These are phyloP conservation scores for Paramuricea clavata DNA, from an alignment of 92 coral and sea anemone genomes.

Conservation along the genomic window DNA sequence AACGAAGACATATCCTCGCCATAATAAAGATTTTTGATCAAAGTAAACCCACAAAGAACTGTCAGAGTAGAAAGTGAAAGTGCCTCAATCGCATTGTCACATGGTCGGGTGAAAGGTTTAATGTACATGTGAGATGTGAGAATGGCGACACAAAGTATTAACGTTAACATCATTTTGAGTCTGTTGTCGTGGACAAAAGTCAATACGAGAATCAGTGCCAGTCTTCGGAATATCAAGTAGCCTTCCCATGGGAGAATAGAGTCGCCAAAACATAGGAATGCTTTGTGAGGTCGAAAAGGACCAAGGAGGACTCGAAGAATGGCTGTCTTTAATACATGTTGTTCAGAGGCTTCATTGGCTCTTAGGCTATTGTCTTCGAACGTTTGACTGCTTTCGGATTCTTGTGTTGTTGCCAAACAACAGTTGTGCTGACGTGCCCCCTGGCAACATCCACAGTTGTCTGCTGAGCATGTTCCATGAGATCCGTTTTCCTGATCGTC, in stretches of 20 bases:
- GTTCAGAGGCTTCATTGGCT: not conserved
- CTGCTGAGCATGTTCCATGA: not conserved
- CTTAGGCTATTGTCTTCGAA: not conserved
- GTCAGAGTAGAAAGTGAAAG: slow-evolving; percentile 13
- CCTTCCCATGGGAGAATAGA: slow-evolving; percentile 41
- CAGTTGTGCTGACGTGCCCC: not conserved
- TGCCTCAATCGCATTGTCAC: slow-evolving; percentile 13
- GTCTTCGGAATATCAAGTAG: slow-evolving; percentile 17
- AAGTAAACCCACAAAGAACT: too few species aligned
- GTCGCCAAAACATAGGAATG: slow-evolving; percentile 28
- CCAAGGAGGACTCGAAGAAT: slow-evolving; percentile 40
- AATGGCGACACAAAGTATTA: slow-evolving; percentile 26
- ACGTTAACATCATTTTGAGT: slow-evolving; percentile 13
- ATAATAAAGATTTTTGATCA: too few species aligned
- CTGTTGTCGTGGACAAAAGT: slow-evolving; percentile 19
- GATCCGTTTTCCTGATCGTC: not conserved
- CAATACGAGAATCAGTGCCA: not conserved
- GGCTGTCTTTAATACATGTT: too few species aligned
- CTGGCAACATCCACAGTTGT: not conserved
- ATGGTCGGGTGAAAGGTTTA: slow-evolving; percentile 5
- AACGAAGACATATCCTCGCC: slow-evolving; percentile 22
- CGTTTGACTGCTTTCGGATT: not conserved
- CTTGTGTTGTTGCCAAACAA: not conserved
- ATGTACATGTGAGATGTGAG: slow-evolving; percentile 25
- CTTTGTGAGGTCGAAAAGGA: slow-evolving; percentile 26